Conservation (phyloP, 2,113 vertebrate species). For the Dendropsophus ebraccatus region DNA sequence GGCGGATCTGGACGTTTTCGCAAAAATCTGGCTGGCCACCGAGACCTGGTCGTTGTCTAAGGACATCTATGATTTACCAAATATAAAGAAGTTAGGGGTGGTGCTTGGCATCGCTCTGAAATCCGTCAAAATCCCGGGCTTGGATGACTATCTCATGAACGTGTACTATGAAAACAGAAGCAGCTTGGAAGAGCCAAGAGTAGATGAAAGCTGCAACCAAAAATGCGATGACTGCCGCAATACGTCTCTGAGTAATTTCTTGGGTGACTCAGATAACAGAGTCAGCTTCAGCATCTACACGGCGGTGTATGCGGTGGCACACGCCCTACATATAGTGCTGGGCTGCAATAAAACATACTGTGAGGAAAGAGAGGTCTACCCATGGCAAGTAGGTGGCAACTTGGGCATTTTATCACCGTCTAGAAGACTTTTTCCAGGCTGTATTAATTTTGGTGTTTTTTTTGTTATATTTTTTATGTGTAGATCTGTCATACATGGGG, state of each 20-base stretch:
- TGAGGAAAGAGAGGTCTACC: slow-evolving; percentile 63
- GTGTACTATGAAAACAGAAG: fast-evolving
- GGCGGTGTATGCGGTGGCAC: slow-evolving; percentile 77
- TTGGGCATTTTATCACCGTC: background rate
- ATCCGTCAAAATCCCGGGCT: slow-evolving; percentile 69
- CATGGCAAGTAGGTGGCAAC: slow-evolving; percentile 77
- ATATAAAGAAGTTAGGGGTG: slow-evolving; percentile 73
- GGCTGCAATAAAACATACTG: slow-evolving; percentile 71
- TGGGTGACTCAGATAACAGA: slow-evolving; percentile 65
- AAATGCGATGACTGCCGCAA: slow-evolving; percentile 67
- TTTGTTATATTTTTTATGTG: too few relatives aligned
- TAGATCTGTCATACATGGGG: too few relatives aligned
- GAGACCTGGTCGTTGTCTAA: slow-evolving; percentile 81
- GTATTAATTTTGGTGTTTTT: too few relatives aligned
- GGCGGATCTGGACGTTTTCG: slow-evolving; percentile 70
- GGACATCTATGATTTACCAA: slow-evolving; percentile 67
- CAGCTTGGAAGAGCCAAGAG: background rate
- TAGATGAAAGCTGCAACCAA: slow-evolving; percentile 71
- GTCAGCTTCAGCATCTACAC: slow-evolving; percentile 78
- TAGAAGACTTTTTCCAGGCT: background rate
- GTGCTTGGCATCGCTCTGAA: slow-evolving; percentile 76
- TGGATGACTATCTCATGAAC: slow-evolving; percentile 61
- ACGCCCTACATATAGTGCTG: slow-evolving; percentile 77
- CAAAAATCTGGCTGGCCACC: slow-evolving; percentile 79
- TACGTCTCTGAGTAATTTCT: slow-evolving; percentile 52